phyloP scores from a whole-genome alignment of 2,113 vertebrate species.

The Sceloporus tristichus region DNA sequence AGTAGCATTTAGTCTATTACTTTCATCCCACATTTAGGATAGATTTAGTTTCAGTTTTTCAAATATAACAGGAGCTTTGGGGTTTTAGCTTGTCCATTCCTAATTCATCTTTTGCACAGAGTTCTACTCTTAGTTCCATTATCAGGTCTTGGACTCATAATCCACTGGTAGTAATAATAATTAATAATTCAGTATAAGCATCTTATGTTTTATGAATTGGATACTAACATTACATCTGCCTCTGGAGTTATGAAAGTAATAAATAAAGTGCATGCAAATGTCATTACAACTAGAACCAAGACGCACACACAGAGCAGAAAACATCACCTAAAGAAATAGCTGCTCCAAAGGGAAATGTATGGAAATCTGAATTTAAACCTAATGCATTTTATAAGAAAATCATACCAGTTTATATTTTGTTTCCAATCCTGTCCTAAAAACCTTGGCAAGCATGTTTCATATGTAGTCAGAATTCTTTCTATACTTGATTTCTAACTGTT shows the following conservation, averaged over 20 bases:
- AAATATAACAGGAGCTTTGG: conserved; percentile 14
- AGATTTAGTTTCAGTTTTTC: background rate
- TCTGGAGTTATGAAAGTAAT: conserved; percentile 52
- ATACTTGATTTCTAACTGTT: conserved; percentile 20
- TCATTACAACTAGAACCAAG: conserved; percentile 26
- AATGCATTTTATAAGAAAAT: conserved; percentile 13
- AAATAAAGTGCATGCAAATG: conserved; percentile 49
- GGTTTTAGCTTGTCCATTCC: conserved; percentile 9
- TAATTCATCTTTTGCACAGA: conserved; percentile 33
- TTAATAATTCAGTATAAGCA: conserved; percentile 55
- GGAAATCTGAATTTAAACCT: background rate
- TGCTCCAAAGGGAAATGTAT: conserved; percentile 28
- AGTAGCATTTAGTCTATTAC: background rate
- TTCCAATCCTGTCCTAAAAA: conserved; percentile 36
- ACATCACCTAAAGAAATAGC: conserved; percentile 22
- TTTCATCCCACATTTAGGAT: background rate
- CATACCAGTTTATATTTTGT: background rate
- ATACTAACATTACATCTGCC: conserved; percentile 45
- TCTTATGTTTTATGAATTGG: conserved; percentile 48
- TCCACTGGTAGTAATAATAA: conserved; percentile 37
- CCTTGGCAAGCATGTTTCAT: conserved; percentile 23
- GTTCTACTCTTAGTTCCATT: background rate
- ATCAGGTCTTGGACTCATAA: conserved; percentile 38
- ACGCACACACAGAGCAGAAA: conserved; percentile 35
- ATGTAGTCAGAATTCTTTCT: background rate